A percentile compares a stretch with the other conserved stretches of the same genome.
phyloP scores from a whole-genome alignment of 2,888 invertebrate genomes.

The Trichopria drosophilae region DNA sequence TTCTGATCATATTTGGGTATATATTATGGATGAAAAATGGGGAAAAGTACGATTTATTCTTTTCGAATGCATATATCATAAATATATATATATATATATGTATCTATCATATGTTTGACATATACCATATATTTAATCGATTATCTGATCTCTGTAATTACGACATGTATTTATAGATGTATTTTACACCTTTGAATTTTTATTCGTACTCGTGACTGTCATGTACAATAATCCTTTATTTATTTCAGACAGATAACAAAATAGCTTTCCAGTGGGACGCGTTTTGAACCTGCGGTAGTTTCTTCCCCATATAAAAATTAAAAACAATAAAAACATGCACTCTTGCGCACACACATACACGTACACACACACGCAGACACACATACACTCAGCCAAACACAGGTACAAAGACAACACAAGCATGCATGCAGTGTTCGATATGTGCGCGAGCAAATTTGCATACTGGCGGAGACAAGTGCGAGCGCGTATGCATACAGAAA shows the following conservation, averaged over 20 bases:
- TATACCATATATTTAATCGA: constrained; percentile 30
- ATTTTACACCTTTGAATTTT: constrained; percentile 53
- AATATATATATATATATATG: constrained; percentile 23
- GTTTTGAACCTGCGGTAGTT: constrained; percentile 56
- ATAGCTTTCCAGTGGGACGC: constrained; percentile 57
- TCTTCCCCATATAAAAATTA: constrained; percentile 37
- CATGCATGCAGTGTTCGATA: too few relatives aligned
- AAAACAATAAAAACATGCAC: constrained; percentile 29
- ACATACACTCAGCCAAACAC: too few relatives aligned
- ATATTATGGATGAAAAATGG: too few relatives aligned
- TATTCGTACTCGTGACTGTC: constrained; percentile 34
- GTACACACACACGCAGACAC: constrained; percentile 33
- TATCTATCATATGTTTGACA: constrained; percentile 7
- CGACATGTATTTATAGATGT: constrained; percentile 37
- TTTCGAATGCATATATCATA: not conserved
- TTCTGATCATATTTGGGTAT: too few relatives aligned
- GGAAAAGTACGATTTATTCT: too few relatives aligned
- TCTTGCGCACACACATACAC: constrained; percentile 13
- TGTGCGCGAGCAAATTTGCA: too few relatives aligned
- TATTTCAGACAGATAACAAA: constrained; percentile 59
- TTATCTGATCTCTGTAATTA: constrained; percentile 17
- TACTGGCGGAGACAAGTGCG: too few relatives aligned
- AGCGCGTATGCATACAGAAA: too few relatives aligned
- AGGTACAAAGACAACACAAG: too few relatives aligned
- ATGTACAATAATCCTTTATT: constrained; percentile 54